phyloP scores from a whole-genome alignment of 2,797 vertebrate genomes.

The Myiotriccus ornatus region DNA sequence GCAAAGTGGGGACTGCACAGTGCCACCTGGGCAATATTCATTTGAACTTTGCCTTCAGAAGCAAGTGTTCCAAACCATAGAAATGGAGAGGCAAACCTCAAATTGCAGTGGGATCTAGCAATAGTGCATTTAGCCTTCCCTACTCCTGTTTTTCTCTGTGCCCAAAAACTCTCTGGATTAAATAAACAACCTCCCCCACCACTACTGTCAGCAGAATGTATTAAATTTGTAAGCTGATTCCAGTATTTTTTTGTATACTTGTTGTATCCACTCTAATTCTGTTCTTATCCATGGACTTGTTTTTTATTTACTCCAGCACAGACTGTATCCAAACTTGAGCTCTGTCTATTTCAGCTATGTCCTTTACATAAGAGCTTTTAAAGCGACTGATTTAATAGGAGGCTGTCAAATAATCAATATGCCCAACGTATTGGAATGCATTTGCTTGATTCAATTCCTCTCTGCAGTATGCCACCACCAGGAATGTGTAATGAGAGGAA shows the following conservation, averaged over 20 bases:
- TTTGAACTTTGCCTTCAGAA: not conserved
- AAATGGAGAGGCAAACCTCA: not conserved
- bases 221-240: slow-evolving; percentile 19
- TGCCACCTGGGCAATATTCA: not conserved
- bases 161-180: not conserved
- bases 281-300: not conserved
- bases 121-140: not conserved
- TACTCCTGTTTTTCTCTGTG: not conserved
- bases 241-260: not conserved
- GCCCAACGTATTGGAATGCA: not conserved
- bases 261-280: not conserved
- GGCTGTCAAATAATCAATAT: not conserved
- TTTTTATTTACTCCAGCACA: not conserved
- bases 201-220: not conserved
- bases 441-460: not conserved
- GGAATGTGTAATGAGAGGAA: not conserved
- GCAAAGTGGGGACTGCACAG: not conserved
- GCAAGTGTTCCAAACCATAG: not conserved
- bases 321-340: not conserved
- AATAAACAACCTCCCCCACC: not conserved
- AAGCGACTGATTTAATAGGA: not conserved
- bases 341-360: not conserved
- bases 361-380: not conserved
- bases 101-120: not conserved
- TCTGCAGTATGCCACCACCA: not conserved